Base-by-base conservation (phyloP, 2,888 invertebrate genomes). In the Diarsia dahlii region DNA sequence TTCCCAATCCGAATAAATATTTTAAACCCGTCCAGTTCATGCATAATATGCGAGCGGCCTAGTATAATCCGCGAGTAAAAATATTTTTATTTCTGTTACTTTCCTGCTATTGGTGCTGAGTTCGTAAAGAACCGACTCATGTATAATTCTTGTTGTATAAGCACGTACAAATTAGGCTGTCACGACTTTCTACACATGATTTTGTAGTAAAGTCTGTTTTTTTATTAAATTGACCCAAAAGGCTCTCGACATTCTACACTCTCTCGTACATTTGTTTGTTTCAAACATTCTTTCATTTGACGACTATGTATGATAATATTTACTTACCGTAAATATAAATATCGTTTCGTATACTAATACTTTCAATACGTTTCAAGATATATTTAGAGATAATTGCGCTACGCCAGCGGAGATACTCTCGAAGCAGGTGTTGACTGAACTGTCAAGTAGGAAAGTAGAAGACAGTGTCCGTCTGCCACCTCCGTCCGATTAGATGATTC, bases 1-100 rank as follows among this genome's bases (percentile, higher is more conserved):
- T 74, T 79, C 72, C 82, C 76, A 77, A 76, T 72, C 58, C 68
- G 74, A 77, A 84, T 84, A 76, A 86, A 86, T 84, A 84, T 86
- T 86, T 86, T 75, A 84, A 79, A 63, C 34, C 71, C 69, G 64
- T 63, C 50, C 79, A 74, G 74, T 74, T 72, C 71, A 78, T 81
- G 77, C 67, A 78, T 80, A 80, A 62, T 84, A 79, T 68, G 71
- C 69, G 74, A 81, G 68, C 71, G 71, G 73, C 67, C 66, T 71
- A 68, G 71, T 58, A 69, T 69, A 71, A 80, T 74, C 74, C 56
- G 62, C 2, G 71, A 66, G 71, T 65, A 71, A 82, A 78, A 62
- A 65, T 67, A 64, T 80, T 80, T 81, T 80, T 76, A 81, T 76
- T 13, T 67, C 34, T 52, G 60, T 39, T n/a, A 39, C 23, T 46